Conservation (phyloP, 2,888 invertebrate genomes). For the Eretmocerus hayati region DNA sequence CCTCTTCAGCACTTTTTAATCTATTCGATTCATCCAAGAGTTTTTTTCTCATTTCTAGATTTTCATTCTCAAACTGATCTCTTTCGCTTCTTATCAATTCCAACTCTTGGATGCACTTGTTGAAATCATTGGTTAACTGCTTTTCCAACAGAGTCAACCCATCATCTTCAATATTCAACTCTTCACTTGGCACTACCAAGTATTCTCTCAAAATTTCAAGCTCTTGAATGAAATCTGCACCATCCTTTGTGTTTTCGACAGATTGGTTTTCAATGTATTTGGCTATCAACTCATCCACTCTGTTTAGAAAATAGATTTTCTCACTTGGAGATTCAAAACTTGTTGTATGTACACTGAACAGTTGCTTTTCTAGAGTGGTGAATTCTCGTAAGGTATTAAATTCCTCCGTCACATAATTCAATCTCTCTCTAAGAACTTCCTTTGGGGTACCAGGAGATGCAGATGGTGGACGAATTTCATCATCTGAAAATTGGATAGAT, state of each 20-base stretch:
- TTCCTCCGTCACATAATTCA: conserved; percentile 50
- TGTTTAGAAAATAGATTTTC: conserved; percentile 11
- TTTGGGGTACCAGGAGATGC: conserved; percentile 38
- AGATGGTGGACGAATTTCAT: conserved; percentile 1
- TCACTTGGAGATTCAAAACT: conserved; percentile 10
- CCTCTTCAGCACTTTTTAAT: conserved; percentile 9
- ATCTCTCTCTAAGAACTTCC: conserved; percentile 39
- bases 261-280: conserved; percentile 11
- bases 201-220: conserved; percentile 7
- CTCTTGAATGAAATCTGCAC: conserved; percentile 3
- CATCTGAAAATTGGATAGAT: background rate
- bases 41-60: conserved; percentile 11
- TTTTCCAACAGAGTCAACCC: conserved; percentile 15
- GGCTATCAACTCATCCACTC: conserved; percentile 12
- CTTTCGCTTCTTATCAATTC: conserved; percentile 10
- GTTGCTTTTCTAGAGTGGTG: conserved; percentile 56
- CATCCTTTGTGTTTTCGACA: conserved; percentile 6
- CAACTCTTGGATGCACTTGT: conserved; percentile 12
- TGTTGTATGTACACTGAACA: conserved; percentile 42
- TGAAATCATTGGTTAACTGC: conserved; percentile 18
- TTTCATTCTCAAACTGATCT: conserved; percentile 15
- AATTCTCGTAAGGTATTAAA: conserved; percentile 53
- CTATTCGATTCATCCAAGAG: conserved; percentile 14
- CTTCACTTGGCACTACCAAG: conserved; percentile 8
- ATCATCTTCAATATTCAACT: conserved; percentile 5